A percentile compares a stretch with the other conserved stretches of the same genome.
These are phyloP conservation scores for Bicyclus anynana DNA, from an alignment of 1,140 invertebrate species.

Conservation along the genomic window DNA sequence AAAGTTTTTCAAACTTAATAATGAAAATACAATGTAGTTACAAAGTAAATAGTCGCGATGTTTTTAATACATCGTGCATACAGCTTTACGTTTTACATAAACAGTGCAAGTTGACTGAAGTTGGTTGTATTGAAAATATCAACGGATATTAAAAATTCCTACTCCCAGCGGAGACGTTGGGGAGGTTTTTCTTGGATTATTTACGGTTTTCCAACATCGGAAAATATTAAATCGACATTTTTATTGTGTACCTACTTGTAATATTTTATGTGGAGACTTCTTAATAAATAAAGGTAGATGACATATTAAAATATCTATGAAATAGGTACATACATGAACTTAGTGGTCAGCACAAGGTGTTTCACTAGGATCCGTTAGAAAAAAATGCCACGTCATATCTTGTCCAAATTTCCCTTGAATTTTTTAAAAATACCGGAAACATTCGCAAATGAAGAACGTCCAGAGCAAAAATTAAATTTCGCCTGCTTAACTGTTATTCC, in stretches of 20 bases:
- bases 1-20: too few relatives aligned
- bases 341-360: not conserved
- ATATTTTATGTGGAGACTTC: not conserved
- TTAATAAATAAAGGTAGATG: not conserved
- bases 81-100: conserved; percentile 30
- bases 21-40: too few relatives aligned
- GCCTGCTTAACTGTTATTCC: not conserved
- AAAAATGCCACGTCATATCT: not conserved
- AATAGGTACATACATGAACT: too few relatives aligned
- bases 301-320: not conserved
- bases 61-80: not conserved
- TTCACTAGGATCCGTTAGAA: not conserved
- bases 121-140: conserved; percentile 42
- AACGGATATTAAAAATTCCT: conserved; percentile 57
- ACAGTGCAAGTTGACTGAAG: conserved; percentile 42
- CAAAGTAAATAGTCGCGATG: not conserved
- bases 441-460: not conserved
- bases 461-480: not conserved
- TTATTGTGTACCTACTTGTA: not conserved
- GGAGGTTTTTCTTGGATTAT: conserved; percentile 19
- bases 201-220: conserved; percentile 14
- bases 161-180: conserved; percentile 14
- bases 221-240: not conserved
- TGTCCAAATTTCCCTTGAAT: not conserved
- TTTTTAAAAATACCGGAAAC: not conserved